A percentile compares a stretch with the other conserved stretches of the same genome.
Evolutionary conservation across 2,113 vertebrate genomes (phyloP).

Genomic region (Acrocephalus arundinaceus): DNA sequence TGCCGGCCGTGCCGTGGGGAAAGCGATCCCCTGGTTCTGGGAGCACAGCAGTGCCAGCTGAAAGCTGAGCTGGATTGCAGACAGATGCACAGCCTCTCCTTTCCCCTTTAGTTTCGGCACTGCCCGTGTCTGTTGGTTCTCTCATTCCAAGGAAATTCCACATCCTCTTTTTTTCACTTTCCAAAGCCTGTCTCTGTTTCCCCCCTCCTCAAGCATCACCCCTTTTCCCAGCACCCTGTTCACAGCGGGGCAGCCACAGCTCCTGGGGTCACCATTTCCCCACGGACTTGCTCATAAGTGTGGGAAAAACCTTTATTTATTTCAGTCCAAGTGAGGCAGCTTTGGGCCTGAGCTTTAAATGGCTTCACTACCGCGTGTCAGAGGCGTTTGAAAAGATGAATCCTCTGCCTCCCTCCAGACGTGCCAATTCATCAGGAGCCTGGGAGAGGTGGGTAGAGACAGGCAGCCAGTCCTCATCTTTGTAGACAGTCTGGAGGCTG

Average conservation of each 20-base stretch:
- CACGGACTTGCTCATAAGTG: background rate
- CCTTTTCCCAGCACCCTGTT: fast-evolving
- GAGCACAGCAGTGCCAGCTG: background rate
- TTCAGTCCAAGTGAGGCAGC: background rate
- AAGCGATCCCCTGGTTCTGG: background rate
- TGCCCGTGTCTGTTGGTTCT: background rate
- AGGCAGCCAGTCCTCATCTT: background rate
- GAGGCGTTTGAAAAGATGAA: background rate
- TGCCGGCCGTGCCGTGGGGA: fast-evolving
- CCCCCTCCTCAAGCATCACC: background rate
- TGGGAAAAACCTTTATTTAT: background rate
- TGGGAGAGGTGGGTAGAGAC: background rate
- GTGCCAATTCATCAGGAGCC: background rate
- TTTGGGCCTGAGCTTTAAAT: background rate
- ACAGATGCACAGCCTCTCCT: background rate
- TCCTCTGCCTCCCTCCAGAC: background rate
- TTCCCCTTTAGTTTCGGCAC: background rate
- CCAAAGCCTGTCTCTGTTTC: background rate
- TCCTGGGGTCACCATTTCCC: background rate
- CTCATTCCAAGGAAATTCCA: background rate
- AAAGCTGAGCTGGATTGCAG: background rate
- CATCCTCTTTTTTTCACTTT: background rate
- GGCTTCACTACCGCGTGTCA: background rate
- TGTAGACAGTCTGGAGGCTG: background rate
- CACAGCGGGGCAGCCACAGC: background rate